phyloP scores from a whole-genome alignment of 2,797 vertebrate species.

The Jordanella pulchra region DNA sequence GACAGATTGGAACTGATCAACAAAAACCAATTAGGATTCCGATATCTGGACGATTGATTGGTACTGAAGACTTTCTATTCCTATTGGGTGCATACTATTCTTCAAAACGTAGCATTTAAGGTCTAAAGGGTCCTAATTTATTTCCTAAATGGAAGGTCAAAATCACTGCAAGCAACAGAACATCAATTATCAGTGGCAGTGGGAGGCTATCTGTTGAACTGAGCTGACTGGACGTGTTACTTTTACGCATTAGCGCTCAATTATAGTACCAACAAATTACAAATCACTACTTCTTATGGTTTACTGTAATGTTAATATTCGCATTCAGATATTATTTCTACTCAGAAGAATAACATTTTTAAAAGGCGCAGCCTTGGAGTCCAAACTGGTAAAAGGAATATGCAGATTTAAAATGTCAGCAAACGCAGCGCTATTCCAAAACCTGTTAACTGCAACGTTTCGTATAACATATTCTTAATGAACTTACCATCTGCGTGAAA shows the following conservation, averaged over 20 bases:
- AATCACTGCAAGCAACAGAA: constrained; percentile 14
- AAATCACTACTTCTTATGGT: not conserved
- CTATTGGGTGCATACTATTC: not conserved
- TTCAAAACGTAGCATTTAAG: not conserved
- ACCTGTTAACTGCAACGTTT: constrained; percentile 16
- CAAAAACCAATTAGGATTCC: not conserved
- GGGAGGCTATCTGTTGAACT: constrained; percentile 25
- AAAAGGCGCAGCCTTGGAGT: not conserved
- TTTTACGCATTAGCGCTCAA: not conserved
- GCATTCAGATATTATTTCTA: not conserved
- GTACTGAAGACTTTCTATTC: not conserved
- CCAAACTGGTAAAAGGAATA: not conserved
- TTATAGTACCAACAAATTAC: not conserved
- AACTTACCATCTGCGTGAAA: constrained; percentile 93
- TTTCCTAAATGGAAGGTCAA: constrained; percentile 27
- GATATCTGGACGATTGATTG: not conserved
- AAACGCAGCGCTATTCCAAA: not conserved
- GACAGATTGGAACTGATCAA: not conserved
- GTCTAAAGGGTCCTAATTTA: not conserved
- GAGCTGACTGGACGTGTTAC: not conserved
- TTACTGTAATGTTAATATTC: not conserved
- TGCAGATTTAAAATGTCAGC: not conserved
- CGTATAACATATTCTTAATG: not conserved
- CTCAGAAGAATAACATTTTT: not conserved
- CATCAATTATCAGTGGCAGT: not conserved